These are phyloP conservation scores for Coregonus suidteri DNA, from an alignment of 2,797 vertebrate genomes.

Conservation along the genomic window DNA sequence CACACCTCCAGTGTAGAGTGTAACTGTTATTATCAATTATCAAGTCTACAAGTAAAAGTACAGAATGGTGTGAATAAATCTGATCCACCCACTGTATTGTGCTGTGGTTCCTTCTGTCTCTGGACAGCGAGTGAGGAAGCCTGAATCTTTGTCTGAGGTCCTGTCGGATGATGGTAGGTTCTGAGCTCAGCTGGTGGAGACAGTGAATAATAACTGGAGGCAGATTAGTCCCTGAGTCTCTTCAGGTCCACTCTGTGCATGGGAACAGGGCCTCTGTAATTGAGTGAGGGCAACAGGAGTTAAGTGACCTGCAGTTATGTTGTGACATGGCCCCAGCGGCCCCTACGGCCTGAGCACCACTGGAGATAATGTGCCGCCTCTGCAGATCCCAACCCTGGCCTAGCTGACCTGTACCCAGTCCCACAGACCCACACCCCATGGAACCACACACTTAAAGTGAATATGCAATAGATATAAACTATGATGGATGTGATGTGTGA, in stretches of 20 bases:
- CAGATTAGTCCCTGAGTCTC: constrained; percentile 64
- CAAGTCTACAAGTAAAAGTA: constrained; percentile 10
- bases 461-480: constrained; percentile 22
- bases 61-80: background rate
- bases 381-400: constrained; percentile 64
- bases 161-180: constrained; percentile 48
- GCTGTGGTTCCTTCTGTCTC: background rate
- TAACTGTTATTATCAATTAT: background rate
- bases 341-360: constrained; percentile 56
- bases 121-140: constrained; percentile 34
- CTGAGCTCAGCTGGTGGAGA: constrained; percentile 65
- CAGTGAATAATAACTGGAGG: constrained; percentile 61
- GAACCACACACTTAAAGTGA: constrained; percentile 11
- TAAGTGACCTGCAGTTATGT: constrained; percentile 74
- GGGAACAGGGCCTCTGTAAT: constrained; percentile 65
- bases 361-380: constrained; percentile 78
- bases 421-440: constrained; percentile 13
- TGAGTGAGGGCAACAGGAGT: constrained; percentile 73
- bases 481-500: constrained; percentile 21
- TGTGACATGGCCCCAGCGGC: constrained; percentile 59
- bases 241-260: constrained; percentile 45
- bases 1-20: constrained; percentile 22
- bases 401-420: constrained; percentile 49
- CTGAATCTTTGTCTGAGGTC: constrained; percentile 34
- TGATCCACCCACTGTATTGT: background rate